Evolutionary conservation across 2,888 invertebrate genomes (phyloP).

Genomic region (Anarsia innoxiella): DNA sequence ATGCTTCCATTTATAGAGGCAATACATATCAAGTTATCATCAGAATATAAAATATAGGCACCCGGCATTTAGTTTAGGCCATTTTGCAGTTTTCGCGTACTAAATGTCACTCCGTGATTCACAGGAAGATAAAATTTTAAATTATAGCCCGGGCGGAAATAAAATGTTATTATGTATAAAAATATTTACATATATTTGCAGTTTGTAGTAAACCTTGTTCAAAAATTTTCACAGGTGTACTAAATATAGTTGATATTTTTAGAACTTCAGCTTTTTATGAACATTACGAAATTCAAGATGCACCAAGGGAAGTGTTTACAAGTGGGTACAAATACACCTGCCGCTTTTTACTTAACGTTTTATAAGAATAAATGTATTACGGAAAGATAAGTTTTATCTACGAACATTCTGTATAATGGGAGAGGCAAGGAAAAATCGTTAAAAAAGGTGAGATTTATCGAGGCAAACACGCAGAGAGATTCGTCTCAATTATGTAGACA

Average conservation of each 20-base stretch:
- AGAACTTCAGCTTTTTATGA: neutral
- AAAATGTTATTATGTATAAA: slow-evolving; percentile 6
- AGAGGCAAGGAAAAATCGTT: neutral
- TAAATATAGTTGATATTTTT: neutral
- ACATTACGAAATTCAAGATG: too few species aligned
- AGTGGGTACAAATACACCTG: too few species aligned
- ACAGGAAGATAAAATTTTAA: slow-evolving; percentile 10
- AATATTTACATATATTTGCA: slow-evolving; percentile 7
- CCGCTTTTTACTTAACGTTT: too few species aligned
- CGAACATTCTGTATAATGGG: too few species aligned
- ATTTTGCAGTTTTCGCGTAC: slow-evolving; percentile 12
- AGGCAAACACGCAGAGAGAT: slow-evolving; percentile 46
- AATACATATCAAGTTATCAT: neutral
- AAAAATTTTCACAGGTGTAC: neutral
- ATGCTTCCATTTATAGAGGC: too few species aligned
- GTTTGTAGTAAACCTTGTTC: neutral
- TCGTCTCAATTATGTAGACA: slow-evolving; percentile 69
- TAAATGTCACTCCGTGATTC: slow-evolving; percentile 12
- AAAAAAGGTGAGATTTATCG: slow-evolving; percentile 38
- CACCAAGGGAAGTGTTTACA: too few species aligned
- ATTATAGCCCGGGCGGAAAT: slow-evolving; percentile 11
- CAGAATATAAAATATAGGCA: slow-evolving; percentile 6
- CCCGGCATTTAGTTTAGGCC: slow-evolving; percentile 1
- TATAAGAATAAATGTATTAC: too few species aligned
- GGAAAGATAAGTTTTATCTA: too few species aligned